Evolutionary conservation across 2,888 invertebrate species (phyloP).

Genomic region (Pristionchus japonicus): DNA sequence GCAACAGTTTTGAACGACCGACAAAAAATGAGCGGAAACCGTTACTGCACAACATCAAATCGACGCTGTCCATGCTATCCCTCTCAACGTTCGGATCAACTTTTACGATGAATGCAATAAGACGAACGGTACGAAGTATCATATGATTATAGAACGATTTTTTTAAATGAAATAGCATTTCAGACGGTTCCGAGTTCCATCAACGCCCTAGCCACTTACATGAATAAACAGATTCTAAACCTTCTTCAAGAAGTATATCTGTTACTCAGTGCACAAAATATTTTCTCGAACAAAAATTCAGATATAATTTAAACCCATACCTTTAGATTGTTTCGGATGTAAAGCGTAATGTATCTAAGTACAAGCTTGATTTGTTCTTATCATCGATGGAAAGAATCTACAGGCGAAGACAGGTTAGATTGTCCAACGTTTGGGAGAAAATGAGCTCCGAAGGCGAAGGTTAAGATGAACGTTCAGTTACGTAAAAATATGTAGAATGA

Average conservation of each 20-base stretch:
- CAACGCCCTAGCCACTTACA: neutral
- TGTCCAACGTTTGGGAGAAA: too few species aligned
- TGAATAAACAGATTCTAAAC: conserved; percentile 32
- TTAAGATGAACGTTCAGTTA: too few species aligned
- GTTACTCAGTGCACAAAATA: neutral
- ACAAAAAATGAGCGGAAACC: neutral
- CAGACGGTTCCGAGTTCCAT: neutral
- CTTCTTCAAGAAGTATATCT: conserved; percentile 40
- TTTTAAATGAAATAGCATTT: neutral
- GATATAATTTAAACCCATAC: too few species aligned
- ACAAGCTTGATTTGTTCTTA: conserved; percentile 43
- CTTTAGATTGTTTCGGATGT: conserved; percentile 29
- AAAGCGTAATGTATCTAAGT: conserved; percentile 6
- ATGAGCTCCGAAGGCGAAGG: too few species aligned
- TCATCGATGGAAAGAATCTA: conserved; percentile 38
- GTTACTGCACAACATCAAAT: conserved; percentile 1
- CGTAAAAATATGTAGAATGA: too few species aligned
- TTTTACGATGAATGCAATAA: neutral
- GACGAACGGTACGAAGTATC: neutral
- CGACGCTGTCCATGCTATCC: conserved; percentile 43
- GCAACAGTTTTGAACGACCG: neutral
- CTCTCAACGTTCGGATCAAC: conserved; percentile 42
- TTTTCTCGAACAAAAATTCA: neutral
- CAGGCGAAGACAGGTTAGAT: conserved; percentile 13
- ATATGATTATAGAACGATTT: neutral